phyloP scores from a whole-genome alignment of 2,797 vertebrate species.

The Arnoldichthys spilopterus region DNA sequence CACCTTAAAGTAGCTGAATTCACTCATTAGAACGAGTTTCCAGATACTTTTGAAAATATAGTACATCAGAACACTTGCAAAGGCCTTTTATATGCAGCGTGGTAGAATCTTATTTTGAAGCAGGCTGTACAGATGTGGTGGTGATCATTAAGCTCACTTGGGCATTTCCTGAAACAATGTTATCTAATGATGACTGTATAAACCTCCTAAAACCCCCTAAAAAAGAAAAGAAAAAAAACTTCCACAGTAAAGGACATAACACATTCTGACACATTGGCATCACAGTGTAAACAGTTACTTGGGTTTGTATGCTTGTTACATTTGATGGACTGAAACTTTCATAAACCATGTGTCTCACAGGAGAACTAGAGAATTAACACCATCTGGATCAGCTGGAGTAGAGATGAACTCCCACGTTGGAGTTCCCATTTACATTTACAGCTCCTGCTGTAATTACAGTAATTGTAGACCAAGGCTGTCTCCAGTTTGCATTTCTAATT shows the following conservation, averaged over 20 bases:
- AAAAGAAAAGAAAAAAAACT: too few relatives aligned
- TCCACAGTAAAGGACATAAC: neutral
- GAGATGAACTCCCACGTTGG: conserved; percentile 8
- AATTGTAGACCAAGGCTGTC: neutral
- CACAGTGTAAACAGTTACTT: conserved; percentile 4
- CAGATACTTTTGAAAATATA: too few relatives aligned
- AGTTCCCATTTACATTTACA: conserved; percentile 20
- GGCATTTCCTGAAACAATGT: too few relatives aligned
- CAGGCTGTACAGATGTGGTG: neutral
- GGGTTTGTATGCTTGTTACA: neutral
- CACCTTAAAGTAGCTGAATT: too few relatives aligned
- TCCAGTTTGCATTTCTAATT: conserved; percentile 28
- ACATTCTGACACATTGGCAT: neutral
- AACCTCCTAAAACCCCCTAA: neutral
- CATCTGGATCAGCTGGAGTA: conserved; percentile 19
- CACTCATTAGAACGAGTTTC: too few relatives aligned
- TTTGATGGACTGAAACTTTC: neutral
- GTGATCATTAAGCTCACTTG: neutral
- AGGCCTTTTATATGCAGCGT: too few relatives aligned
- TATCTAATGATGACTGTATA: neutral
- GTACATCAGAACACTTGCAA: too few relatives aligned
- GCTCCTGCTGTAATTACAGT: conserved; percentile 18
- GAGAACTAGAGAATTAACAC: conserved; percentile 10
- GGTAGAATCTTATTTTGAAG: too few relatives aligned
- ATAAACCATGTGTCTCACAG: neutral